These are phyloP conservation scores for Archocentrus centrarchus DNA, from an alignment of 2,113 vertebrate species.

Conservation along the genomic window DNA sequence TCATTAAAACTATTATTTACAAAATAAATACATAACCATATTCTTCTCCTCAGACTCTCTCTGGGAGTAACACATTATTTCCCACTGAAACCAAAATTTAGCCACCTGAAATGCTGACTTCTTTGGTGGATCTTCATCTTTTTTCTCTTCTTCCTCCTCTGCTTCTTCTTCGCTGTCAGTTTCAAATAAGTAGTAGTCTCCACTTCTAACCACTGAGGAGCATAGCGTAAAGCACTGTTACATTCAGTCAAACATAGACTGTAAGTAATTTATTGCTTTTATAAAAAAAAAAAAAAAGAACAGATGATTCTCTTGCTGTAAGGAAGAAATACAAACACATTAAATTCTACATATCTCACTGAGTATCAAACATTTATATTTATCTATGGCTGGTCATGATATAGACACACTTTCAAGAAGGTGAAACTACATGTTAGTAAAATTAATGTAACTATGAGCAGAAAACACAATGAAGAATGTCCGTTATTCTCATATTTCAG, in stretches of 20 bases:
- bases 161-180: constrained; percentile 99
- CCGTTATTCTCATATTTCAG: constrained; percentile 20
- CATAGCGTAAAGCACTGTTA: constrained; percentile 72
- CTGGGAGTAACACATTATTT: background rate
- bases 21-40: background rate
- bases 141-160: constrained; percentile 91
- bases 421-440: background rate
- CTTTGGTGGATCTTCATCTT: constrained; percentile 88
- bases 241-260: constrained; percentile 18
- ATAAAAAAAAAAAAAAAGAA: constrained; percentile 10
- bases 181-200: constrained; percentile 99
- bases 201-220: constrained; percentile 97
- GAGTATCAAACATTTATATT: background rate
- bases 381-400: background rate
- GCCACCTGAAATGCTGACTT: constrained; percentile 96
- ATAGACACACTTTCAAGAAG: background rate
- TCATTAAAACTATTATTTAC: background rate
- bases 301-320: constrained; percentile 10
- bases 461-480: constrained; percentile 26
- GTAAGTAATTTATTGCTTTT: background rate
- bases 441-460: constrained; percentile 9
- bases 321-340: constrained; percentile 26
- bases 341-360: background rate
- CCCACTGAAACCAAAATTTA: background rate
- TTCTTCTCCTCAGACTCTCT: background rate